These are phyloP conservation scores for Rambutsinella grinnellia DNA, from an alignment of 2,888 invertebrate species.

Conservation along the genomic window DNA sequence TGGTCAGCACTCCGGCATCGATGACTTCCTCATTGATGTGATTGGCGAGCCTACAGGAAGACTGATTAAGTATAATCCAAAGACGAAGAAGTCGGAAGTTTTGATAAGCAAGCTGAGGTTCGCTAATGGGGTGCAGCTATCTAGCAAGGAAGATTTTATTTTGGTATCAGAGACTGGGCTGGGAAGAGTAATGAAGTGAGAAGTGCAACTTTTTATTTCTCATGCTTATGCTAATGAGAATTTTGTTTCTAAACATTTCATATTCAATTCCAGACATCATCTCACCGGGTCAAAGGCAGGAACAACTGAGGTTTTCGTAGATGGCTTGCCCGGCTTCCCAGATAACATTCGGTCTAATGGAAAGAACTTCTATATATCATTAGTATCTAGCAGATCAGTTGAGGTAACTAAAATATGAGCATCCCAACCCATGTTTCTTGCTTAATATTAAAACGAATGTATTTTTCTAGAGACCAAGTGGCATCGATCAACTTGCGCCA, in stretches of 20 bases:
- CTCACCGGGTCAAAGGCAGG: constrained; percentile 86
- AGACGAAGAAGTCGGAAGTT: constrained; percentile 82
- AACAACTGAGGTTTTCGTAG: constrained; percentile 81
- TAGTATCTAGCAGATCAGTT: constrained; percentile 72
- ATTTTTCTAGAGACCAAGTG: constrained; percentile 3
- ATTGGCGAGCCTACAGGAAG: constrained; percentile 71
- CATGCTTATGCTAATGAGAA: no score
- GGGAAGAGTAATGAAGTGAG: constrained; percentile 76
- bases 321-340: constrained; percentile 79
- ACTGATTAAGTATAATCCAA: constrained; percentile 84
- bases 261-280: constrained; percentile 77
- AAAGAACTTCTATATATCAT: constrained; percentile 76
- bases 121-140: constrained; percentile 88
- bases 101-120: constrained; percentile 84
- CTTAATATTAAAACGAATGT: background rate
- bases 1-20: constrained; percentile 76
- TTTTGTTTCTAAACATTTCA: background rate
- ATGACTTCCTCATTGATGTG: constrained; percentile 68
- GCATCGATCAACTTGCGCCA: constrained; percentile 66
- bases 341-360: constrained; percentile 77
- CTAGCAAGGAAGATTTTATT: constrained; percentile 85
- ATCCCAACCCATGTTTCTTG: background rate
- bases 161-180: constrained; percentile 81
- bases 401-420: constrained; percentile 23
- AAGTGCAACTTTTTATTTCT: background rate